Base-by-base conservation (phyloP, 2,888 invertebrate genomes). In the Cephus rjabovi region DNA sequence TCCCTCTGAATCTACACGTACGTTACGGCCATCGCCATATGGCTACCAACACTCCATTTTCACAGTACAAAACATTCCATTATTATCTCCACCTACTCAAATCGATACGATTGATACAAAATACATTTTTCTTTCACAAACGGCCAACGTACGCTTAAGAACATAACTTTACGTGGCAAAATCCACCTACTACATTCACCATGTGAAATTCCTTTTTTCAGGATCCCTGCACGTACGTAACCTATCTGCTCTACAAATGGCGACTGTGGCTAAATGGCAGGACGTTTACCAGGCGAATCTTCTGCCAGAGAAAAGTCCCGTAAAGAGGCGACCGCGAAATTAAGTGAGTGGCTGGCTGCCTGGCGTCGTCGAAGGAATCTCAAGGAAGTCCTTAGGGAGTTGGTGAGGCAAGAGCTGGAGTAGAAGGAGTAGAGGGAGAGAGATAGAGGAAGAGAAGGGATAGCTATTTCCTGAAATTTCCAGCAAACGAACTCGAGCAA, bases 401-500 rank as follows among this genome's bases (percentile, higher is more conserved):
- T 23, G 23, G 56, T 23, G 23, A 56, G 56, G 23, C 23, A 23
- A 9, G 23, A 56, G 56, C 23, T 23, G 23, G 2, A 56, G 56
- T 23, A 23, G 40, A 15, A 12, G 12, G 15, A 15, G 2, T 15
- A 15, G 23, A 23, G 56, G 23, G 2, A 56, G 56, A 23, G 56
- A 15, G 9, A 56, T 1, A 9, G 56, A 6, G 6, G 1, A 6
- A 9, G 9, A 1, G 56, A 23, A 56, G 23, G 56, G 56, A 56
- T 23, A 56, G 56, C 56, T 9, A 56, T 56, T 56, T 23, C 56
- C 23, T 56, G 23, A 2, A 56, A 56, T 56, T 30, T 34, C 23
- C 34, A 79, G 83, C 81, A 81, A 86, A 83, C 84, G 81, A 82
- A 83, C 74, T 56, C 78, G 79, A 74, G 79, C 79, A 80, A 76